These are phyloP conservation scores for Limnephilus marmoratus DNA, from an alignment of 2,888 invertebrate species.

Conservation along the genomic window DNA sequence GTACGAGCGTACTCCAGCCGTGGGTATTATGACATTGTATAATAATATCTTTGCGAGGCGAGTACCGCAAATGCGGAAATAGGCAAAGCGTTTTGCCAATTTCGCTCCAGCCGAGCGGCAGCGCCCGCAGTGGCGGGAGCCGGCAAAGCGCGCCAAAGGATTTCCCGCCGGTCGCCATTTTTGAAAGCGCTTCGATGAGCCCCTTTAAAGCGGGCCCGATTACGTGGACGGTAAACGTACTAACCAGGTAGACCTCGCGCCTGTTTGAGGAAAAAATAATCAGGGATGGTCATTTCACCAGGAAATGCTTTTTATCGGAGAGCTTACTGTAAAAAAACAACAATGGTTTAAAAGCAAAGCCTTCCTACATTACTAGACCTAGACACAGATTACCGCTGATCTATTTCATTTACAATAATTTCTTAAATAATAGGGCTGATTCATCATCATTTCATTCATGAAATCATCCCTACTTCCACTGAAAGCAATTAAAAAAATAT, in stretches of 20 bases:
- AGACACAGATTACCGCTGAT: neutral
- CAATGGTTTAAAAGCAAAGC: neutral
- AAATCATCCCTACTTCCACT: too few species aligned
- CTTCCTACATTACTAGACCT: neutral
- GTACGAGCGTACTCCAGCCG: slow-evolving; percentile 27
- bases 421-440: too few species aligned
- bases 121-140: slow-evolving; percentile 42
- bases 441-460: too few species aligned
- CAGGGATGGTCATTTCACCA: neutral
- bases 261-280: neutral
- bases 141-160: slow-evolving; percentile 60
- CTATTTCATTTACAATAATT: too few species aligned
- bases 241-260: neutral
- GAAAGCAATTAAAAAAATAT: too few species aligned
- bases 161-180: slow-evolving; percentile 56
- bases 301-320: neutral
- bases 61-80: slow-evolving; percentile 61
- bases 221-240: slow-evolving; percentile 19
- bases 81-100: slow-evolving; percentile 64
- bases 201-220: slow-evolving; percentile 46
- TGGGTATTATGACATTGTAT: slow-evolving; percentile 54
- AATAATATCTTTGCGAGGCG: slow-evolving; percentile 55
- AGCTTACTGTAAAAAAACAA: neutral
- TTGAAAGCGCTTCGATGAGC: slow-evolving; percentile 57
- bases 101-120: slow-evolving; percentile 60